These are phyloP conservation scores for Sitta europaea DNA, from an alignment of 2,113 vertebrate genomes.

Conservation along the genomic window DNA sequence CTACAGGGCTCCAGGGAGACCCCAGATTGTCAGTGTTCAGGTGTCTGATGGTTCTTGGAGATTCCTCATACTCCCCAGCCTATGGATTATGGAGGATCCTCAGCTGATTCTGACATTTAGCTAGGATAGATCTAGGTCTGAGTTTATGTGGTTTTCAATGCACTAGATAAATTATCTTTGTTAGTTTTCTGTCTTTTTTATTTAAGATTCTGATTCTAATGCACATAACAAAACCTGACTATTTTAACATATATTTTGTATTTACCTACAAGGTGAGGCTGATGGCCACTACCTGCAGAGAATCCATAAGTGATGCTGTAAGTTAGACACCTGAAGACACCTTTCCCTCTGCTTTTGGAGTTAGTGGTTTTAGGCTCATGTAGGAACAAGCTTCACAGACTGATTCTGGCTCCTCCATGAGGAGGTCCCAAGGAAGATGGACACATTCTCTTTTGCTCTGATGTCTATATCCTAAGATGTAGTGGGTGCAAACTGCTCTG, in stretches of 20 bases:
- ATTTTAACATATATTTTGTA: not conserved
- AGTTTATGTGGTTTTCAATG: not conserved
- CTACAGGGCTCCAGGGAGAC: not conserved
- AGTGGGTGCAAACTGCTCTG: not conserved
- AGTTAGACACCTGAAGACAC: accelerated
- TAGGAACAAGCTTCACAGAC: not conserved
- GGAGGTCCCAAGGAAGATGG: not conserved
- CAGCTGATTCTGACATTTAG: not conserved
- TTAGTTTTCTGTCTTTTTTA: not conserved
- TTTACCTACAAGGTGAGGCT: not conserved
- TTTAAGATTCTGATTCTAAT: not conserved
- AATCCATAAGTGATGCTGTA: not conserved
- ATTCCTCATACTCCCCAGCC: not conserved
- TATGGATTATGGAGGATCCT: not conserved
- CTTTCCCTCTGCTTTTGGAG: not conserved
- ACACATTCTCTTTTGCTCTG: not conserved
- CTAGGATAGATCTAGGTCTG: not conserved
- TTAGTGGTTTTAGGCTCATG: not conserved
- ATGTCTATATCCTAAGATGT: not conserved
- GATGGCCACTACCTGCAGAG: not conserved
- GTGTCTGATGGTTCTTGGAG: not conserved
- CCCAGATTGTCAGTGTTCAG: not conserved
- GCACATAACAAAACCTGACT: not conserved
- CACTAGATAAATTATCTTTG: not conserved
- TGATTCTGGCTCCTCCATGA: not conserved